Evolutionary conservation across 23 tunicate species (phyloP).

Genomic region (Botrylloides violaceus): DNA sequence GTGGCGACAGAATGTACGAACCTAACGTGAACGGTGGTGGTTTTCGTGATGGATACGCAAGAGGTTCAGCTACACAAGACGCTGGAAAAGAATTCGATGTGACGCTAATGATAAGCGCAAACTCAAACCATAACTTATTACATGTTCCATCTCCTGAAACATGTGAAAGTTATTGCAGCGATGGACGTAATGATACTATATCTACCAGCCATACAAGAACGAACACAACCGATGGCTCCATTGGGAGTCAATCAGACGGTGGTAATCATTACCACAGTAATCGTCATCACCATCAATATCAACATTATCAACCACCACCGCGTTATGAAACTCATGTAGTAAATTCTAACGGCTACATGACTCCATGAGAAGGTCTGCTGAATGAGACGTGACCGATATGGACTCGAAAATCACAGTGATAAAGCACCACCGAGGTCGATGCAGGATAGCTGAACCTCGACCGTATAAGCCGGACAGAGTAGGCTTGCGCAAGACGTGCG

Average conservation of each 20-base stretch:
- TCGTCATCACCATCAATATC: not conserved
- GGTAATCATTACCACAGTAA: not conserved
- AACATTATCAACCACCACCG: slow-evolving; percentile 17
- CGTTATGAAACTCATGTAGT: slow-evolving; percentile 8
- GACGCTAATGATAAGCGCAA: slow-evolving; percentile 27
- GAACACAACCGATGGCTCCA: slow-evolving; percentile 7
- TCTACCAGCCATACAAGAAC: slow-evolving; percentile 24
- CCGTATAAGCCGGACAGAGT: no score
- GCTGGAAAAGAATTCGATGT: slow-evolving; percentile 80
- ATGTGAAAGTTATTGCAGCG: slow-evolving; percentile 30
- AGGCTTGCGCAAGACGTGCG: not conserved
- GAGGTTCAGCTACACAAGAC: slow-evolving; percentile 50
- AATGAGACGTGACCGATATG: no score
- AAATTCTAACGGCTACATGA: slow-evolving; percentile 13
- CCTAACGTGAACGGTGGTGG: slow-evolving; percentile 4
- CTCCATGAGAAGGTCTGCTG: not conserved
- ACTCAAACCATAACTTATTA: slow-evolving; percentile 11
- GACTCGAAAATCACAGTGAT: no score
- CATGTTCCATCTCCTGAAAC: slow-evolving; percentile 16
- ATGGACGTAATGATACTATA: slow-evolving; percentile 16
- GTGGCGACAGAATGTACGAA: slow-evolving; percentile 4
- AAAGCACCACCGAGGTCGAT: not conserved
- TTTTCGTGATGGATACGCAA: slow-evolving; percentile 5
- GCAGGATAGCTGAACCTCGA: no score
- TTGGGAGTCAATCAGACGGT: slow-evolving; percentile 13